These are phyloP conservation scores for Tichodroma muraria DNA, from an alignment of 2,113 vertebrate genomes.

Conservation along the genomic window DNA sequence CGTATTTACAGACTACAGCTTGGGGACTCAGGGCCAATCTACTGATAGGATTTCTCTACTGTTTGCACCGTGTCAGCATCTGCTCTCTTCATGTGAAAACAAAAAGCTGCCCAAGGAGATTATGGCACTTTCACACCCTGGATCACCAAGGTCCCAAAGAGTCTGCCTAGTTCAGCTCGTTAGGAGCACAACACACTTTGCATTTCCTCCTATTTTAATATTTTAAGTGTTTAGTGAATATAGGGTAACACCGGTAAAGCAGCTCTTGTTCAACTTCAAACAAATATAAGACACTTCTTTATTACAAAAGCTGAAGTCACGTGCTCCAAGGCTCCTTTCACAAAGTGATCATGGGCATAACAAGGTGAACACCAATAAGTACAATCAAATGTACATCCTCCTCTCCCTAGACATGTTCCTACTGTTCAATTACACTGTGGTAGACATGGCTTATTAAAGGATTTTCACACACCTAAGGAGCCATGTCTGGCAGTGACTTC, in stretches of 20 bases:
- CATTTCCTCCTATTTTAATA: background rate
- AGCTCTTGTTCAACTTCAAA: background rate
- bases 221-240: background rate
- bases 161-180: background rate
- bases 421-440: background rate
- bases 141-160: background rate
- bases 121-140: background rate
- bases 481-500: background rate
- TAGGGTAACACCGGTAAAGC: background rate
- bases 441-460: background rate
- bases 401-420: background rate
- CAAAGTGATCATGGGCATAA: background rate
- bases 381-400: background rate
- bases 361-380: background rate
- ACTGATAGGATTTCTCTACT: constrained; percentile 19
- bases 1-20: background rate
- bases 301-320: background rate
- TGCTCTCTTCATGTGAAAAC: background rate
- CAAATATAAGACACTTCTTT: background rate
- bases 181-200: background rate
- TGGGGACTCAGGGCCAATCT: background rate
- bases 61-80: background rate
- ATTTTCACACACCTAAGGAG: background rate
- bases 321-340: background rate
- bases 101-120: constrained; percentile 30